Evolutionary conservation across 2,888 invertebrate genomes (phyloP).

Genomic region (Macropis europaea): DNA sequence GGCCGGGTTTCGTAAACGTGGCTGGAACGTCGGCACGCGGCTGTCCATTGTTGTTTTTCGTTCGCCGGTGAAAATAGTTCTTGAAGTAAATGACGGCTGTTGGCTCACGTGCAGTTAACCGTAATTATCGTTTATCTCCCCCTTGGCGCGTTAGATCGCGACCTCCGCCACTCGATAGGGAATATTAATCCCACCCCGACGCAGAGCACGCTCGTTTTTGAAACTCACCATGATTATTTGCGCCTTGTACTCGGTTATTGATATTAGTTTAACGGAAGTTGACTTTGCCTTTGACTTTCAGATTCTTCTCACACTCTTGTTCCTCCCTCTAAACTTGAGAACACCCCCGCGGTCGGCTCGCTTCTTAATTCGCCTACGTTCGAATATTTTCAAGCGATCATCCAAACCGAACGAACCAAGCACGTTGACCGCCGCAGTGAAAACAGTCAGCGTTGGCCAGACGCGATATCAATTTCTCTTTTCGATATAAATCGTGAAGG

Average conservation of each 20-base stretch:
- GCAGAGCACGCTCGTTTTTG: slow-evolving; percentile 16
- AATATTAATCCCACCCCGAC: slow-evolving; percentile 27
- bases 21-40: neutral
- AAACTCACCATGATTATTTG: slow-evolving; percentile 39
- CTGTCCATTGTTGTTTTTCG: neutral
- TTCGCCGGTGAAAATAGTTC: slow-evolving; percentile 13
- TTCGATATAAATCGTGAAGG: no score
- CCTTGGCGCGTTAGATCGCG: slow-evolving; percentile 18
- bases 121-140: slow-evolving; percentile 48
- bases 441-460: no score
- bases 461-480: no score
- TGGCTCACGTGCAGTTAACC: slow-evolving; percentile 24
- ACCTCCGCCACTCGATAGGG: slow-evolving; percentile 34
- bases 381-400: no score
- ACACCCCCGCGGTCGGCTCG: no score
- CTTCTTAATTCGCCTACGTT: no score
- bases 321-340: no score
- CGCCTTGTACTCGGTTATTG: slow-evolving; percentile 30
- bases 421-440: no score
- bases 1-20: neutral
- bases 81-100: slow-evolving; percentile 29
- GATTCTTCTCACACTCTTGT: slow-evolving; percentile 4
- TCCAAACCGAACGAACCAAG: no score
- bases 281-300: slow-evolving; percentile 37
- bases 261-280: slow-evolving; percentile 38